Base-by-base conservation (phyloP, 2,797 vertebrate species). In the Tachyglossus aculeatus region DNA sequence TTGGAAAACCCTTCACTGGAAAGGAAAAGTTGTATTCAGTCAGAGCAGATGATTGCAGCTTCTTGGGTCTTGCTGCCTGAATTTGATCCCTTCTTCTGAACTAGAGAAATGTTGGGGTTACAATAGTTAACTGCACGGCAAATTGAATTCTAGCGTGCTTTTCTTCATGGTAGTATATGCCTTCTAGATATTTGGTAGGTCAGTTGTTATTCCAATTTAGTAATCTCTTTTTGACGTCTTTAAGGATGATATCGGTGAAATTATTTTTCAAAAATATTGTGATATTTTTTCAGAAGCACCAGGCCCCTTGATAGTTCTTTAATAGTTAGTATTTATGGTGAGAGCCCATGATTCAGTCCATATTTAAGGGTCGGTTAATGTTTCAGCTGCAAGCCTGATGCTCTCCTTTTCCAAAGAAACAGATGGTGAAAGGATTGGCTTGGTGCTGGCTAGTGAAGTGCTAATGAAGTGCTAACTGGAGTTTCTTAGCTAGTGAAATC, bases 261-360 rank as follows among this genome's bases (percentile, higher is more conserved):
- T 79, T 65, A 27, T 77, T 84, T 88, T 86, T 85, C 77, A 78
- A 79, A 87, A 79, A 70, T 70, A 77, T 81, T 78, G 59, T 77
- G 64, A 45, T 78, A 77, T 67, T 65, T 82, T 84, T 81, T 43
- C 76, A 41, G 74, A 50, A 71, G 81, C 77, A 84, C 75, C 52
- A 70, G 10, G 63, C 34, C 58, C 76, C 16, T 40, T 58, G 78
- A 80, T 37, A 59, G 76, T 71, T 63, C 61, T 67, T 77, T 53
- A n/a, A 3, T 44, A 66, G 44, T 43, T 86, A 59, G 67, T 78
- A 44, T 74, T 81, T 78, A 58, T 74, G 52, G 21, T 29, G 53
- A 70, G 67, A 51, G 25, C 45, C 50, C 56, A 44, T 59, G 80
- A 82, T 47, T 80, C 55, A 22, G 86, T 84, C 81, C 38, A 24